Evolutionary conservation across 2,113 vertebrate species (phyloP), one percentile per base, ranked within the genome.

Genomic region (Mustela lutreola): DNA sequence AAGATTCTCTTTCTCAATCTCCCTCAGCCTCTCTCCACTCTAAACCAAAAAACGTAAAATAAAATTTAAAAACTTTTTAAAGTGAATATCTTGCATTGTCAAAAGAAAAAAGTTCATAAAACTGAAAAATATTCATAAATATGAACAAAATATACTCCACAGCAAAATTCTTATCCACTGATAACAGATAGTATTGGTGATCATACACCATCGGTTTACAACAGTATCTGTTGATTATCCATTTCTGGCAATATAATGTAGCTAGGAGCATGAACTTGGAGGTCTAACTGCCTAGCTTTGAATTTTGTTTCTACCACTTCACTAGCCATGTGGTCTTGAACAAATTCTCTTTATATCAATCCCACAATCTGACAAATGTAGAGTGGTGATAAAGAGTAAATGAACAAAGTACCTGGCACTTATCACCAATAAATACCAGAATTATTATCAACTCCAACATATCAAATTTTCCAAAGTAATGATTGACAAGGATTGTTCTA

Each of bases 361-460:
- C 50, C 94, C 28, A 96, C 94, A 90, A 78, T 19, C 33, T 62
- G 42, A 88, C 84, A 94, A 89, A 82, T 70, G 15, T 26, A 48
- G n/a, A 80, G 1, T 24, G 12, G 24, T 79, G 11, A 28, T 80
- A 60, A 97, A 21, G 33, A 36, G 62, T 85, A 95, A 39, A 26
- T 95, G 22, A 94, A 71, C 22, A 63, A 92, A 93, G 19, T 53
- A 36, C 16, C 11, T 53, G 36, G 50, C 4, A 60, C 62, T 71
- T 39, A 91, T 50, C 84, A 91, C 36, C 50, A 95, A 45, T 92
- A 92, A 95, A 82, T 50, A 91, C 1, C 26, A 70, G 36, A 90
- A 67, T 11, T 87, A 31, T 42, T 70, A 75, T 62, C 75, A 94
- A 95, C 9, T 79, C 76, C 48, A 91, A 94, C 11, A 75, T 19